Evolutionary conservation across 2,888 invertebrate genomes (phyloP).

Genomic region (Mesorhabditis spiculigera): DNA sequence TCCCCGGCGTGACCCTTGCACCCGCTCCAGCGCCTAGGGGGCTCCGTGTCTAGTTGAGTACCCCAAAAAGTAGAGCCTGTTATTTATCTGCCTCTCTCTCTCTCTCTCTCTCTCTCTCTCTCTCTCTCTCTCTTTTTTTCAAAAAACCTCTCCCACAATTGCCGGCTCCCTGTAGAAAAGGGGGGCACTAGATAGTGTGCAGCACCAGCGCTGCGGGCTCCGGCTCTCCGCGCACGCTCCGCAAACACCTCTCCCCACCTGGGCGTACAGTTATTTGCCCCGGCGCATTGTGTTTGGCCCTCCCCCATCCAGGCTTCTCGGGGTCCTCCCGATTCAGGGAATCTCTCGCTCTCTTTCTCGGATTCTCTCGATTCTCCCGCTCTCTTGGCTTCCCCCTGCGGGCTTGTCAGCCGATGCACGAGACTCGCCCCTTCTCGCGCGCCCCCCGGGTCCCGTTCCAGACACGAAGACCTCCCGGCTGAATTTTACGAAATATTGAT

Average conservation of each 20-base stretch:
- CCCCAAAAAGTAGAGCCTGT: too few species aligned
- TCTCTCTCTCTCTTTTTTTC: too few species aligned
- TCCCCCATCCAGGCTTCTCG: neutral
- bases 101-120: too few species aligned
- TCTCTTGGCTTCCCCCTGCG: neutral
- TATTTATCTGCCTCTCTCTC: too few species aligned
- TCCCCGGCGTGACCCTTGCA: too few species aligned
- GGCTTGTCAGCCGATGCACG: conserved; percentile 3
- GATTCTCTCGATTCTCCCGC: neutral
- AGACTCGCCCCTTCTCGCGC: neutral
- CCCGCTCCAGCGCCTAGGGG: too few species aligned
- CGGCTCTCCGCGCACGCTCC: conserved; percentile 3
- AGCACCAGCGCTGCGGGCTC: neutral
- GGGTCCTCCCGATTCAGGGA: neutral
- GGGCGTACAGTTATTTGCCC: neutral
- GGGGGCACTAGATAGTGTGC: neutral
- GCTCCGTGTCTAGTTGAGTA: too few species aligned
- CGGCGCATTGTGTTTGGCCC: neutral
- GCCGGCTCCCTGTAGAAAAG: neutral
- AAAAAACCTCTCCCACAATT: neutral
- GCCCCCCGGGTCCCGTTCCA: neutral
- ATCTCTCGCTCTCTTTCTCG: neutral
- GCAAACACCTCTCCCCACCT: conserved; percentile 4
- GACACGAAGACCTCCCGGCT: neutral
- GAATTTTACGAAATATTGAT: neutral